phyloP scores from a whole-genome alignment of 2,797 vertebrate genomes.

The Gymnothorax javanicus region DNA sequence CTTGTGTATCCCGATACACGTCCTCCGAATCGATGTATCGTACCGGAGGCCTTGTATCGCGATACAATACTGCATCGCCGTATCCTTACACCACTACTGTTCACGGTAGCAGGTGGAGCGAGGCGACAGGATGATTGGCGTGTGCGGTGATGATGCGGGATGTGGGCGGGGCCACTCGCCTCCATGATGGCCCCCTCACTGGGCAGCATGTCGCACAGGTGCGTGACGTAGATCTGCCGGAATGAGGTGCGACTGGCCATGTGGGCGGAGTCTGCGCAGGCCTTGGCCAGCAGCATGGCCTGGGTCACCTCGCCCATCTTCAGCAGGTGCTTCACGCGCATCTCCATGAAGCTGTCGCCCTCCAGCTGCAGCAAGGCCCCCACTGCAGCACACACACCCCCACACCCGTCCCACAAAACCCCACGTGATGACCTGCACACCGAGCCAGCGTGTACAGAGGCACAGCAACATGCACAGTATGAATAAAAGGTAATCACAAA shows the following conservation, averaged over 20 bases:
- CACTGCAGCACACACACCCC: slow-evolving; percentile 54
- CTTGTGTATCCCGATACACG: too few relatives aligned
- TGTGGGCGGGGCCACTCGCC: slow-evolving; percentile 65
- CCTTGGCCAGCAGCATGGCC: slow-evolving; percentile 88
- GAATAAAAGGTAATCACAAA: not conserved
- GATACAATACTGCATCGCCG: too few relatives aligned
- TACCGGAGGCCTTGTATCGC: too few relatives aligned
- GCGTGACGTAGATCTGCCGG: slow-evolving; percentile 89
- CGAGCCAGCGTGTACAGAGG: too few relatives aligned
- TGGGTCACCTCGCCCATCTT: slow-evolving; percentile 91
- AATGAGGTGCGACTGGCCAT: slow-evolving; percentile 87
- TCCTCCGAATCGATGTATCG: too few relatives aligned
- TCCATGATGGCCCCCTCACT: slow-evolving; percentile 94
- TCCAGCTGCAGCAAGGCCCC: slow-evolving; percentile 90
- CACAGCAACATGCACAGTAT: too few relatives aligned
- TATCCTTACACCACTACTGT: not conserved
- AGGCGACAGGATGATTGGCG: not conserved
- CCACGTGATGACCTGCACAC: too few relatives aligned
- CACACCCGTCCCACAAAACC: not conserved
- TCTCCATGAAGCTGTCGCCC: slow-evolving; percentile 94
- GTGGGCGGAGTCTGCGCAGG: slow-evolving; percentile 85
- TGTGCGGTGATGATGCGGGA: not conserved
- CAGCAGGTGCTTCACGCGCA: slow-evolving; percentile 95
- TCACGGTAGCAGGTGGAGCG: not conserved
- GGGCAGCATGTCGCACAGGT: slow-evolving; percentile 91